phyloP scores from a whole-genome alignment of 1,140 invertebrate species.

The Sarcophaga bullata region DNA sequence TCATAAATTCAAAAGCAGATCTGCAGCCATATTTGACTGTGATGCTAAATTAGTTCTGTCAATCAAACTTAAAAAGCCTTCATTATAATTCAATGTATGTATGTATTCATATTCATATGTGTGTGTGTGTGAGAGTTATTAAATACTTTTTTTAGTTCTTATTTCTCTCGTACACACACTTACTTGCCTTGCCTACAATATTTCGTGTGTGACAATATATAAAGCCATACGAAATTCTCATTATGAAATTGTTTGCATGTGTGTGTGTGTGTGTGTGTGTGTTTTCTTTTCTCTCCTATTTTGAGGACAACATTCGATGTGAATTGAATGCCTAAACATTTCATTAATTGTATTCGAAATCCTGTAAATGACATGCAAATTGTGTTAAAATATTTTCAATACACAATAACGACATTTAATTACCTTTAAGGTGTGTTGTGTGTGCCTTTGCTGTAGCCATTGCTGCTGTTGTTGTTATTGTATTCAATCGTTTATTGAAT shows the following conservation, averaged over 20 bases:
- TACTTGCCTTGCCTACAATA: too few species aligned
- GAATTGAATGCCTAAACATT: neutral
- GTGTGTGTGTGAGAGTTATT: neutral
- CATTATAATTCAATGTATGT: neutral
- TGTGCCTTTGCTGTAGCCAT: too few species aligned
- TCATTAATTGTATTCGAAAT: constrained; percentile 8
- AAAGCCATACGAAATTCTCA: too few species aligned
- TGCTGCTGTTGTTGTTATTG: neutral
- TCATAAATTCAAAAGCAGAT: neutral
- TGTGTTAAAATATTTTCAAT: constrained; percentile 7
- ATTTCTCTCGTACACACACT: too few species aligned
- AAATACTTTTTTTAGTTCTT: too few species aligned
- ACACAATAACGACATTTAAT: constrained; percentile 1
- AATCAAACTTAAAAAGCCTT: constrained; percentile 37
- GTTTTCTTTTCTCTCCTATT: neutral
- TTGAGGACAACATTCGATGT: neutral
- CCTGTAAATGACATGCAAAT: constrained; percentile 18
- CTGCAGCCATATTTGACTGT: constrained; percentile 30
- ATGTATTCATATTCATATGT: neutral
- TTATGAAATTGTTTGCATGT: neutral
- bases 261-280: neutral
- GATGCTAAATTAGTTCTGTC: constrained; percentile 41
- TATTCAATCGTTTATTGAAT: neutral
- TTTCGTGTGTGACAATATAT: too few species aligned
- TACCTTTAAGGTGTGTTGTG: neutral